These are phyloP conservation scores for Empidonax alnorum DNA, from an alignment of 2,113 vertebrate species.

Conservation along the genomic window DNA sequence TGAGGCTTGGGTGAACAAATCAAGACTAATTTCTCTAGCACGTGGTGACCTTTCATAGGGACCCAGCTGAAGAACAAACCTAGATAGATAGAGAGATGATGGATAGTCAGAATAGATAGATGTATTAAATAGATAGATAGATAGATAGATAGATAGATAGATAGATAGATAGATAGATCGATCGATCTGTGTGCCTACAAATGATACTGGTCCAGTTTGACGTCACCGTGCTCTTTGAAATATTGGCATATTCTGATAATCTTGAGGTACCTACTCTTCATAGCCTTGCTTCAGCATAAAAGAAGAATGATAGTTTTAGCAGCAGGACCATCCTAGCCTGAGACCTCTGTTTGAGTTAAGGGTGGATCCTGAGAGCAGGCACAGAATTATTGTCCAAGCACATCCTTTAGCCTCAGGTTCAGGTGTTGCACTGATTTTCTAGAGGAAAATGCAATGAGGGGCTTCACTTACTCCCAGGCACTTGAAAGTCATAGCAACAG, in stretches of 20 bases:
- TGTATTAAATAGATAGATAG: background rate
- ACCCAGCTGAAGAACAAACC: background rate
- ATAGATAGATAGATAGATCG: background rate
- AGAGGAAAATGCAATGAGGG: background rate
- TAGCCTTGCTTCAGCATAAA: background rate
- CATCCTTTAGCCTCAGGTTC: background rate
- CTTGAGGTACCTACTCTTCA: background rate
- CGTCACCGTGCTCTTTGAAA: background rate
- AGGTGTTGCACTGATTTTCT: background rate
- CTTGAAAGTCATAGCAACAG: background rate
- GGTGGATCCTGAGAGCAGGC: background rate
- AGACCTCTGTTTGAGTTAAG: background rate
- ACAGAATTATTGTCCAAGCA: background rate
- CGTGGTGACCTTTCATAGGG: background rate
- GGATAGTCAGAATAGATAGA: background rate
- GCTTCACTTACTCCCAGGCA: background rate
- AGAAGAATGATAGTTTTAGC: background rate
- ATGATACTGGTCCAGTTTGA: background rate
- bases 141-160: background rate
- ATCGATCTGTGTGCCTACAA: background rate
- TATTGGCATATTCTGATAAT: background rate
- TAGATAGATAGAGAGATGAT: background rate
- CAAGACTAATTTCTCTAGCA: background rate
- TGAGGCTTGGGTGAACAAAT: background rate
- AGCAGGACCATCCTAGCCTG: background rate